Percentiles rank a stretch among this genome's conserved stretches.
Evolutionary conservation across 1,140 invertebrate genomes (phyloP).

Genomic region (Procambarus clarkii): DNA sequence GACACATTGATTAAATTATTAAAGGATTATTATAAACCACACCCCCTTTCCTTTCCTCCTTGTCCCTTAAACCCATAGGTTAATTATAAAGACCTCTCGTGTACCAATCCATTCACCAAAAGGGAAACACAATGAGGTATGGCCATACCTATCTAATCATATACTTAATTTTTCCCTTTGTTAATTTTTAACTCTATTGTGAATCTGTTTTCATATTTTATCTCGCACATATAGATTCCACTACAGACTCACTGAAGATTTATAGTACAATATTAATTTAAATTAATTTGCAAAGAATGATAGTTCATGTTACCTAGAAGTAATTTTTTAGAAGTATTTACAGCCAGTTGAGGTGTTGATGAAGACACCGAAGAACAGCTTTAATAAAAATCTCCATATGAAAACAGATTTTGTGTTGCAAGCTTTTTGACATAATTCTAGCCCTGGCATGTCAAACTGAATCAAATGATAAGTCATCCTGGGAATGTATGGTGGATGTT

Average conservation of each 20-base stretch:
- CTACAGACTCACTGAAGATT: too few species aligned
- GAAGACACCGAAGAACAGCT: not conserved
- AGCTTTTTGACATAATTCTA: constrained; percentile 9
- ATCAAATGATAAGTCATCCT: not conserved
- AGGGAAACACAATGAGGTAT: constrained; percentile 57
- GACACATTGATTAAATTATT: constrained; percentile 21
- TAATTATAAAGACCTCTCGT: not conserved
- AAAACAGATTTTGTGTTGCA: constrained; percentile 17
- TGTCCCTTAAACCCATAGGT: constrained; percentile 14
- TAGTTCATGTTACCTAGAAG: too few species aligned
- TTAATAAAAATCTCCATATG: not conserved
- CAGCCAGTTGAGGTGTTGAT: not conserved
- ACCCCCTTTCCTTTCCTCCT: not conserved
- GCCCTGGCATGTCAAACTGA: constrained; percentile 13
- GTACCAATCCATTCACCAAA: constrained; percentile 21
- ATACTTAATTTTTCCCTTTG: not conserved
- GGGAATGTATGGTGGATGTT: not conserved
- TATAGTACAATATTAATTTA: too few species aligned
- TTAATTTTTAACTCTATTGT: too few species aligned
- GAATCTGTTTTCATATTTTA: too few species aligned
- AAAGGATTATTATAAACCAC: constrained; percentile 12
- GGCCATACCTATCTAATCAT: constrained; percentile 27
- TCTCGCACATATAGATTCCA: too few species aligned
- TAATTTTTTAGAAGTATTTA: too few species aligned
- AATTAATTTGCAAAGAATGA: too few species aligned